A percentile compares a stretch with the other conserved stretches of the same genome.
Evolutionary conservation across 2,888 invertebrate species (phyloP).

Genomic region (Augochlorella aurata): DNA sequence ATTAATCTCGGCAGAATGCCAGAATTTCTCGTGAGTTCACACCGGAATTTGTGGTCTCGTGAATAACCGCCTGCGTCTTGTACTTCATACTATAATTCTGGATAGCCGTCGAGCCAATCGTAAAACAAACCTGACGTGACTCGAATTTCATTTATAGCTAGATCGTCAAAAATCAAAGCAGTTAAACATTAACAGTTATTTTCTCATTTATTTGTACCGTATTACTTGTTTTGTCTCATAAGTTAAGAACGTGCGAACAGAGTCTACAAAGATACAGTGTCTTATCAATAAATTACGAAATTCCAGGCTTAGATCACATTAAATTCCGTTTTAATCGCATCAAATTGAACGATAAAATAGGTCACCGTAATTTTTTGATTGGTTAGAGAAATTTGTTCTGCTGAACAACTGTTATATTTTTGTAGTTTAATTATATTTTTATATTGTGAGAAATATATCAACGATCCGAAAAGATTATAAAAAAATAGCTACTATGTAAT

Average conservation of each 20-base stretch:
- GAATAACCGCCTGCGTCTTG: constrained; percentile 61
- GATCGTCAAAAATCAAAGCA: neutral
- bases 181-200: too few relatives aligned
- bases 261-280: neutral
- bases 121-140: neutral
- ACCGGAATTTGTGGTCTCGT: constrained; percentile 68
- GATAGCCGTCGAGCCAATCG: neutral
- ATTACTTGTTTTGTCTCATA: too few relatives aligned
- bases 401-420: neutral
- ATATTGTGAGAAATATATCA: too few relatives aligned
- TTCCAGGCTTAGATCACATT: neutral
- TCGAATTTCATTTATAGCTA: constrained; percentile 6
- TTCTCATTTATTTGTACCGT: too few relatives aligned
- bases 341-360: neutral
- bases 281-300: neutral
- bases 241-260: neutral
- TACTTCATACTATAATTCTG: constrained; percentile 27
- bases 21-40: constrained; percentile 63
- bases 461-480: too few relatives aligned
- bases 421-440: too few relatives aligned
- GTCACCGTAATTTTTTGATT: neutral
- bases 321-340: neutral
- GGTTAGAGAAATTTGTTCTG: neutral
- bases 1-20: constrained; percentile 63
- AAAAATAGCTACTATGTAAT: too few relatives aligned